Evolutionary conservation across 1,140 invertebrate species (phyloP).

Genomic region (Polyergus mexicanus): DNA sequence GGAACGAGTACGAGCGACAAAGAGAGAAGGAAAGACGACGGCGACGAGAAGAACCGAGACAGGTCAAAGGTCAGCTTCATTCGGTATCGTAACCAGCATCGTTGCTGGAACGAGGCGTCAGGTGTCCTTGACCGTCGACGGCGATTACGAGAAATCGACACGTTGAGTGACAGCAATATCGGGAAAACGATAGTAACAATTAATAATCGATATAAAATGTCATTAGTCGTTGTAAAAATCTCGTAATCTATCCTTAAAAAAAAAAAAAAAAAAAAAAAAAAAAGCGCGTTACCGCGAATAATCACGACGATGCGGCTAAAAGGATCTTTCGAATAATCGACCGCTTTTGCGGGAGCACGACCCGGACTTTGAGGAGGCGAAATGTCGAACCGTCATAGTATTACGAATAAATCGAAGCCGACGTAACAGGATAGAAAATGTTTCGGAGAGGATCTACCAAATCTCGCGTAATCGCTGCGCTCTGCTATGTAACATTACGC

Average conservation of each 20-base stretch:
- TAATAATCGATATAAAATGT: conserved; percentile 62
- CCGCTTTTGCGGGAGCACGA: conserved; percentile 1
- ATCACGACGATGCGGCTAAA: conserved; percentile 16
- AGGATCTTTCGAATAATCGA: background rate
- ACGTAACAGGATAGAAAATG: background rate
- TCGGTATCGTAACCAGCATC: conserved; percentile 19
- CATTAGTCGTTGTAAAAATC: conserved; percentile 38
- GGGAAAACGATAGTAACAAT: conserved; percentile 58
- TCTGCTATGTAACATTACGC: conserved; percentile 18
- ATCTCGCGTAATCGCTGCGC: background rate
- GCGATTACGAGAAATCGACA: conserved; percentile 56
- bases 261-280: conserved; percentile 4
- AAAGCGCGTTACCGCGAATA: background rate
- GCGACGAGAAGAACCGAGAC: conserved; percentile 30
- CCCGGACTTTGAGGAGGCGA: background rate
- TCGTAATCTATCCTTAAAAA: conserved; percentile 4
- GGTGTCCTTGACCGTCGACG: conserved; percentile 70
- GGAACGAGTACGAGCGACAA: background rate
- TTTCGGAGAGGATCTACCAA: conserved; percentile 18
- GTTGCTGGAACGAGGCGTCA: conserved; percentile 52
- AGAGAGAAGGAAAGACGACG: background rate
- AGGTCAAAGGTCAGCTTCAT: conserved; percentile 67
- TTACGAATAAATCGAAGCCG: conserved; percentile 20
- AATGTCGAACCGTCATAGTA: conserved; percentile 4
- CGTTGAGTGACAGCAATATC: background rate